Percentiles rank a stretch among this genome's conserved stretches.
Evolutionary conservation across 2,797 vertebrate genomes (phyloP).

Genomic region (Sebastes aleutianus): DNA sequence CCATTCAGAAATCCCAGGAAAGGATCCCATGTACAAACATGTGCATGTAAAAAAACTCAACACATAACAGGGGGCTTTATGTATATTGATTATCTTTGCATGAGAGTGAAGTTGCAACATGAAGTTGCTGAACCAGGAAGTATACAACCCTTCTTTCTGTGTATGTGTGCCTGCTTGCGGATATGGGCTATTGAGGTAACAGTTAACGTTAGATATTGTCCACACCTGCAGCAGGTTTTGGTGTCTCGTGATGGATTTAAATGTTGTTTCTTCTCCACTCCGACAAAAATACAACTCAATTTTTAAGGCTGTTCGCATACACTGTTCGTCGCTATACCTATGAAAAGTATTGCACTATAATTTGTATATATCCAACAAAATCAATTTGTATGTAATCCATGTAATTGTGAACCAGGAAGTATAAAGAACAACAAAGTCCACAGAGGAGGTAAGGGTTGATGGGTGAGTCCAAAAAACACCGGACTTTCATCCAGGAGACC

Average conservation of each 20-base stretch:
- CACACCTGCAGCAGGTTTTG: neutral
- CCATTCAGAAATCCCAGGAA: constrained; percentile 50
- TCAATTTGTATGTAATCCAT: too few species aligned
- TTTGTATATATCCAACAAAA: too few species aligned
- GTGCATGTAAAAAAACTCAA: neutral
- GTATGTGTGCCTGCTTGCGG: neutral
- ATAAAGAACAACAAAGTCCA: too few species aligned
- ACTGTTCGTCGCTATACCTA: too few species aligned
- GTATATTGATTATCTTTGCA: constrained; percentile 31
- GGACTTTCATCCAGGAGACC: too few species aligned
- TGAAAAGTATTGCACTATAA: too few species aligned
- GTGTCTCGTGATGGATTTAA: neutral
- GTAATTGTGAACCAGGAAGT: too few species aligned
- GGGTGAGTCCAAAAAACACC: too few species aligned
- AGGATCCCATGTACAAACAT: constrained; percentile 18
- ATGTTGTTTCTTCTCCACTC: neutral
- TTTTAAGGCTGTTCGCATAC: too few species aligned
- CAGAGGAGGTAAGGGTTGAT: too few species aligned
- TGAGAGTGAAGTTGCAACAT: neutral
- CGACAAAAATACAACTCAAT: neutral
- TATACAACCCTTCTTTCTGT: neutral
- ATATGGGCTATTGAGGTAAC: neutral
- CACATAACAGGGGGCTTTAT: constrained; percentile 19
- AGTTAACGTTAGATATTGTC: neutral
- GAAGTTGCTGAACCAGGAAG: neutral